Conservation (phyloP, 2,797 vertebrate genomes). For the Phylloscopus collybita region DNA sequence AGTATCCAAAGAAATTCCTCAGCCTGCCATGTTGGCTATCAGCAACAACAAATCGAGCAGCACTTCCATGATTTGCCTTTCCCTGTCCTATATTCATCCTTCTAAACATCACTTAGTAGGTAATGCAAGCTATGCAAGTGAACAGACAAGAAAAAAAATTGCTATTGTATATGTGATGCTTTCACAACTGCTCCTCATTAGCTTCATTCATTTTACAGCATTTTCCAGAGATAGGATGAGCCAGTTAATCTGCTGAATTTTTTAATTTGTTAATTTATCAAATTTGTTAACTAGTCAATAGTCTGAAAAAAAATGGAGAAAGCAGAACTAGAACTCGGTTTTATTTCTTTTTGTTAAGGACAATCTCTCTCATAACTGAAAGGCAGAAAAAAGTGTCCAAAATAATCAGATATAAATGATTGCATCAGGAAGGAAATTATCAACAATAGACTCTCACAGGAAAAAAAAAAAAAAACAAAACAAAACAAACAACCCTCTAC, state of each 20-base stretch:
- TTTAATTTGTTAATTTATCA: neutral
- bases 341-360: neutral
- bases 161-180: neutral
- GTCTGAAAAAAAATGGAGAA: neutral
- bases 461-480: neutral
- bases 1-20: neutral
- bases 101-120: neutral
- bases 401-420: neutral
- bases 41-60: neutral
- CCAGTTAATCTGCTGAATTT: neutral
- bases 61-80: neutral
- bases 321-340: neutral
- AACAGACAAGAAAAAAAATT: neutral
- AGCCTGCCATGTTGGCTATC: neutral
- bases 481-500: neutral
- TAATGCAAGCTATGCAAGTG: neutral
- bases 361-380: neutral
- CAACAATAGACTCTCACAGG: neutral
- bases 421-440: neutral
- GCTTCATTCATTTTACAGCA: neutral
- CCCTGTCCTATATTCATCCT: neutral
- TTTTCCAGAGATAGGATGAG: rapidly evolving
- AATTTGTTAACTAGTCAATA: neutral
- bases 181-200: neutral
- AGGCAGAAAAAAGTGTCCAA: neutral